Base-by-base conservation (phyloP, 2,797 vertebrate species). In the Heliangelus exortis region DNA sequence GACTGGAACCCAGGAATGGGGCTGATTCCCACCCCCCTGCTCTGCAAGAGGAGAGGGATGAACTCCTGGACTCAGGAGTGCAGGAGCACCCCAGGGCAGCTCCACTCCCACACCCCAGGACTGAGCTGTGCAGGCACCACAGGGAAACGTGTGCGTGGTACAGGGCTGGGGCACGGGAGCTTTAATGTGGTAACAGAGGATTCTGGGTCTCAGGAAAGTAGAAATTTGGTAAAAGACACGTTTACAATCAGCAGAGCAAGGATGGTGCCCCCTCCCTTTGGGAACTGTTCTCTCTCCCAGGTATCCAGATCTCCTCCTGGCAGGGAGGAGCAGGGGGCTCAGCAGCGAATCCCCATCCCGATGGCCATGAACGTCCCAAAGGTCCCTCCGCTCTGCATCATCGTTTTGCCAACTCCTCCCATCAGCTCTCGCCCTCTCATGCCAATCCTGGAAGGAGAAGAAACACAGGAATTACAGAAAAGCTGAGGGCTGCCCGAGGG, bases 361-460 rank as follows among this genome's bases (percentile, higher is more conserved):
- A 99, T 99, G 61, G 99, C 97, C 99, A 99, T 99, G 97, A 99
- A 99, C 9, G 99, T 99, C 63, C 99, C 99, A 74, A 99, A 99
- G 0, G 99, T 99, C 53, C 99, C 99, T 6, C 99, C 99, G 5
- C 99, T 99, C 86, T 99, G 99, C 99, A 99, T 98, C 99, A 99
- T 99, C 29, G 99, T 99, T 98, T 99, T 99, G 63, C 99, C 99
- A 54, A 99, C 98, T 79, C 99, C 99, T 33, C 99, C 99, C 98
- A 99, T 99, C 96, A 99, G 98, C 97, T 99, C 99, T 87, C 99
- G 97, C 95, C 99, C 99, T 63, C 99, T 98, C 99, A 99, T 99
- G 84, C 99, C 99, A 28, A 99, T 97, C 98, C 99, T 99, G 96
- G 48, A 86, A 93, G 7, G 91, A 76, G 94, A 72, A 94, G 95